Evolutionary conservation across 1,140 invertebrate species (phyloP).

Genomic region (Cydia splendana): DNA sequence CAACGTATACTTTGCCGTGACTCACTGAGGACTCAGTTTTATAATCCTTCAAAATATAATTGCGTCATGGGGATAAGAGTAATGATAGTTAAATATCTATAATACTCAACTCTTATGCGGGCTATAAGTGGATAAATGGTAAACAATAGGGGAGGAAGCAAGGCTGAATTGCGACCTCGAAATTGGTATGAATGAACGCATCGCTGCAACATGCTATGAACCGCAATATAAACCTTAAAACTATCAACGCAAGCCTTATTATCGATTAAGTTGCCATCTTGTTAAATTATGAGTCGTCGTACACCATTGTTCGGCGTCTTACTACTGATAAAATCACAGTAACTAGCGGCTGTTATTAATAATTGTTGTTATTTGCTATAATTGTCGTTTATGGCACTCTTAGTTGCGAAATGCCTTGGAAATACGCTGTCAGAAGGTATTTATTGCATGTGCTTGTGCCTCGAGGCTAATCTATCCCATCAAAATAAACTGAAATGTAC

Average conservation of each 20-base stretch:
- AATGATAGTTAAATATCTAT: constrained; percentile 11
- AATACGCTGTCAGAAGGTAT: constrained; percentile 8
- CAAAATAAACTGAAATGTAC: no score
- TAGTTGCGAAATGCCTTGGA: constrained; percentile 7
- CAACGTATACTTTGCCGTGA: background rate
- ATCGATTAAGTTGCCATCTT: constrained; percentile 6
- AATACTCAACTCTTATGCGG: constrained; percentile 33
- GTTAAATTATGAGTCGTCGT: constrained; percentile 3
- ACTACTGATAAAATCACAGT: constrained; percentile 32
- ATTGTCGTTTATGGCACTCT: constrained; percentile 18
- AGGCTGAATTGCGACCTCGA: constrained; percentile 50
- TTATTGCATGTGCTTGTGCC: background rate
- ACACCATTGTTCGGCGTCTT: constrained; percentile 24
- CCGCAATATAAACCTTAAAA: background rate
- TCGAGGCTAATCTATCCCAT: background rate
- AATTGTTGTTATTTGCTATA: constrained; percentile 29
- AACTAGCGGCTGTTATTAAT: constrained; percentile 15
- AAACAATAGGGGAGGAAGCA: constrained; percentile 42
- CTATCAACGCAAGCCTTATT: background rate
- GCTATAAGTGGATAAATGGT: constrained; percentile 36
- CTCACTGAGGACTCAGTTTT: background rate
- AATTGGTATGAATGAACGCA: constrained; percentile 50
- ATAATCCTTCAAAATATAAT: background rate
- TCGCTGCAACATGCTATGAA: constrained; percentile 42
- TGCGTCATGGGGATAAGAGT: constrained; percentile 9